Conservation (phyloP, 2,888 invertebrate species). For the Argyra leucocephala region DNA sequence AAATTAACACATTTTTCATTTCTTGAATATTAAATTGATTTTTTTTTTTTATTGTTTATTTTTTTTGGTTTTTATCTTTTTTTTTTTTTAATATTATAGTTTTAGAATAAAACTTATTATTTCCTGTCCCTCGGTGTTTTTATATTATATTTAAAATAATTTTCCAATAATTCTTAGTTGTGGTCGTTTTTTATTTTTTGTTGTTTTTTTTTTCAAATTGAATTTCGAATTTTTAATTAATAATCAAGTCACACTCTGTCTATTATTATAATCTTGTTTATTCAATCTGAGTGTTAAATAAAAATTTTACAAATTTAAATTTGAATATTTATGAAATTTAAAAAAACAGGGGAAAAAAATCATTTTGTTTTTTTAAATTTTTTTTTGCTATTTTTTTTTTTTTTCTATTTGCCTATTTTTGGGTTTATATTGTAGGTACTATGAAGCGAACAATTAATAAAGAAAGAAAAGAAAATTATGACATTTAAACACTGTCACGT, state of each 20-base stretch:
- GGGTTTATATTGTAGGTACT: too few species aligned
- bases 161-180: not conserved
- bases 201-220: too few species aligned
- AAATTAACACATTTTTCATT: too few species aligned
- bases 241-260: not conserved
- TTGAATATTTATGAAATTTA: not conserved
- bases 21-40: too few species aligned
- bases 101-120: too few species aligned
- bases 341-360: not conserved
- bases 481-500: not conserved
- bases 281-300: conserved; percentile 5
- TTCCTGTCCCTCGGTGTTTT: not conserved
- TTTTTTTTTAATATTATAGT: too few species aligned
- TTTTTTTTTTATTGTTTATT: too few species aligned
- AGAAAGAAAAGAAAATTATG: not conserved
- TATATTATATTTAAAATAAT: not conserved
- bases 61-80: too few species aligned
- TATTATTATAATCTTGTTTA: not conserved
- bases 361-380: too few species aligned
- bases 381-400: too few species aligned
- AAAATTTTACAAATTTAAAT: not conserved
- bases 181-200: too few species aligned
- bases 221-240: not conserved
- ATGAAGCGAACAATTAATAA: not conserved
- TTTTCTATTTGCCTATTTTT: too few species aligned